Evolutionary conservation across 2,113 vertebrate species (phyloP).

Genomic region (Serinus canaria): DNA sequence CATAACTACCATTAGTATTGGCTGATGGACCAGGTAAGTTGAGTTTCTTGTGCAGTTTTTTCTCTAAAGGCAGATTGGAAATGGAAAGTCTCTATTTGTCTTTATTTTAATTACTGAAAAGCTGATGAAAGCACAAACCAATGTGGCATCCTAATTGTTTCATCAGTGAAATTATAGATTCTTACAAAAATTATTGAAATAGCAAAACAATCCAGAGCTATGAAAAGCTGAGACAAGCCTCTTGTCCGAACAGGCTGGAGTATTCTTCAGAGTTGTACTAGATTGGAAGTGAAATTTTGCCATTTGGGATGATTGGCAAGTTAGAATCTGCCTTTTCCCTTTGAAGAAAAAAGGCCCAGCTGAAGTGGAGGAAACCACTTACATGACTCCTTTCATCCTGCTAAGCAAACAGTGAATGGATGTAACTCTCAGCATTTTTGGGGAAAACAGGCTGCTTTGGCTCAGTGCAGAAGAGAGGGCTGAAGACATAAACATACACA

Average conservation of each 20-base stretch:
- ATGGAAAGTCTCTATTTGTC: neutral
- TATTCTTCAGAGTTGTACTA: neutral
- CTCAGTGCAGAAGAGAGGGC: neutral
- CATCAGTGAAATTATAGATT: neutral
- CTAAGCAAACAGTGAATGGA: neutral
- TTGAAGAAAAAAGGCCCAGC: neutral
- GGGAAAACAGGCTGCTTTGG: neutral
- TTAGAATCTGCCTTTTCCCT: neutral
- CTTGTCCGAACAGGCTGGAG: neutral
- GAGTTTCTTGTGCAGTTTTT: neutral
- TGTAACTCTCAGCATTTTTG: neutral
- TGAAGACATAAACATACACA: neutral
- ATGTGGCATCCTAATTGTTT: neutral
- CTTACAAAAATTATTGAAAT: neutral
- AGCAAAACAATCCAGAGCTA: neutral
- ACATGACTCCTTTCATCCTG: neutral
- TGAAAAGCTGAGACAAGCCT: neutral
- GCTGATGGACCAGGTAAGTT: slow-evolving; percentile 28
- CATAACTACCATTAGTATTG: slow-evolving; percentile 66
- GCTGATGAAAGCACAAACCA: neutral
- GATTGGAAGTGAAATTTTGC: neutral
- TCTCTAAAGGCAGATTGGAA: neutral
- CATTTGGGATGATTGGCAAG: neutral
- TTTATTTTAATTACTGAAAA: neutral
- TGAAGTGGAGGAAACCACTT: neutral